phyloP scores from a whole-genome alignment of 2,797 vertebrate genomes.

The Sebastes ruberrimus region DNA sequence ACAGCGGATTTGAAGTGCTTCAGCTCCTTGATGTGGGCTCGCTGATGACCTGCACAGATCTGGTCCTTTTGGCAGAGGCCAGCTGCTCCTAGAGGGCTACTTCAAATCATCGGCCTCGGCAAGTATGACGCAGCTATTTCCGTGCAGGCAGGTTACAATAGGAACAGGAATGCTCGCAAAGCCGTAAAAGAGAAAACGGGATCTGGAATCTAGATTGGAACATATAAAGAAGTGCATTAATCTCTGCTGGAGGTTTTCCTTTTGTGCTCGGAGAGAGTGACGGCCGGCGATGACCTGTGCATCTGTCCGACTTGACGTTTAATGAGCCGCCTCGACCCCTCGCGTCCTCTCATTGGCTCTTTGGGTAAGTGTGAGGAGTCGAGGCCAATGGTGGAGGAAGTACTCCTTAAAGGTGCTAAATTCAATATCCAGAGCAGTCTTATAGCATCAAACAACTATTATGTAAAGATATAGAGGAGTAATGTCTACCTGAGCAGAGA shows the following conservation, averaged over 20 bases:
- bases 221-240: conserved; percentile 73
- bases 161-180: conserved; percentile 75
- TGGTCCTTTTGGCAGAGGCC: conserved; percentile 47
- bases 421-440: background rate
- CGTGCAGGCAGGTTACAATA: conserved; percentile 74
- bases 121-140: conserved; percentile 77
- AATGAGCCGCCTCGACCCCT: conserved; percentile 44
- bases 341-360: conserved; percentile 25
- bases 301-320: conserved; percentile 56
- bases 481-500: too few relatives aligned
- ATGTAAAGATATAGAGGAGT: too few relatives aligned
- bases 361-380: conserved; percentile 24
- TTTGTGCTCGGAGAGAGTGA: conserved; percentile 17
- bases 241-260: conserved; percentile 79
- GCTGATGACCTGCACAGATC: conserved; percentile 79
- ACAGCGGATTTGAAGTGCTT: conserved; percentile 70
- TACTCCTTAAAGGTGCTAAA: background rate
- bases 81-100: conserved; percentile 62
- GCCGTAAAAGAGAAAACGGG: conserved; percentile 63
- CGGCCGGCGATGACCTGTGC: conserved; percentile 50
- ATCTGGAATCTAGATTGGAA: conserved; percentile 84
- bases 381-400: background rate
- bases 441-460: too few relatives aligned
- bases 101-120: conserved; percentile 59
- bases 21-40: conserved; percentile 70